These are phyloP conservation scores for Mixornis gularis DNA, from an alignment of 2,113 vertebrate genomes.

Conservation along the genomic window DNA sequence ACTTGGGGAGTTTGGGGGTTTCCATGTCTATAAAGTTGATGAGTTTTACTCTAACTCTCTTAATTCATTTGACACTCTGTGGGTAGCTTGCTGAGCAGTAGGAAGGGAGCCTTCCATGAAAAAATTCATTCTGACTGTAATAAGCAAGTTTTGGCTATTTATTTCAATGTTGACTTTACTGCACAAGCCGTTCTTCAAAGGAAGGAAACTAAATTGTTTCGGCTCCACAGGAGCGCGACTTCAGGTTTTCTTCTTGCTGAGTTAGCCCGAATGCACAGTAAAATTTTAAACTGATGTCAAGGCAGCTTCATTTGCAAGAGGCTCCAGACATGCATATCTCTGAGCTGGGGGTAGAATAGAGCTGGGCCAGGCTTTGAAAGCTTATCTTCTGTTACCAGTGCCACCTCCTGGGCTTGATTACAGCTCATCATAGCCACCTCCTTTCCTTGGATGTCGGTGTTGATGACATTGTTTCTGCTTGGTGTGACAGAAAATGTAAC, in stretches of 20 bases:
- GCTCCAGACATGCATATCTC: background rate
- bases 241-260: background rate
- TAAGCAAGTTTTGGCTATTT: background rate
- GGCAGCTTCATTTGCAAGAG: background rate
- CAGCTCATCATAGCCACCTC: background rate
- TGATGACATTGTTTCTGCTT: background rate
- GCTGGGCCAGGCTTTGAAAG: background rate
- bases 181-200: background rate
- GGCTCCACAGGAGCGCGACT: background rate
- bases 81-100: background rate
- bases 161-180: background rate
- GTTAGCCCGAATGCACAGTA: background rate
- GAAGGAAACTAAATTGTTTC: background rate
- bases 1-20: background rate
- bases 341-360: background rate
- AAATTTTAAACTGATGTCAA: background rate
- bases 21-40: rapidly evolving
- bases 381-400: background rate
- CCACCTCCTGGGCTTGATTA: background rate
- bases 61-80: rapidly evolving
- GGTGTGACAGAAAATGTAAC: background rate
- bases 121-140: rapidly evolving
- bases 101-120: background rate
- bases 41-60: rapidly evolving
- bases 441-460: background rate